Percentiles rank a stretch among this genome's conserved stretches.
phyloP scores from a whole-genome alignment of 2,888 invertebrate species.

The Papilio protenor region DNA sequence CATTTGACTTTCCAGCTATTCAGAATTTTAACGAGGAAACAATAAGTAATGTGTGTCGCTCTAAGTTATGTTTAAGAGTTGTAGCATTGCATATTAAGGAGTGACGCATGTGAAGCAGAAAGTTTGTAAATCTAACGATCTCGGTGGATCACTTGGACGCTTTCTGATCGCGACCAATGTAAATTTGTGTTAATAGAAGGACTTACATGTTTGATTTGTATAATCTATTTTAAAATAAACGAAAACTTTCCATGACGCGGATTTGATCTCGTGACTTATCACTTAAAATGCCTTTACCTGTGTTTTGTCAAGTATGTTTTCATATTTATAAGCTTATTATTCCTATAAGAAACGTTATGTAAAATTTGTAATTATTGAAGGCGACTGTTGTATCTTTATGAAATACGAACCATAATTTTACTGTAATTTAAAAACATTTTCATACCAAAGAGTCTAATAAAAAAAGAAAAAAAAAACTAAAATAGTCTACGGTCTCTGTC shows the following conservation, averaged over 20 bases:
- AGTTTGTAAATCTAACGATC: slow-evolving; percentile 35
- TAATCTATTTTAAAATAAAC: slow-evolving; percentile 39
- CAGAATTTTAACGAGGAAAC: slow-evolving; percentile 43
- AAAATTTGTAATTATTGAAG: not conserved
- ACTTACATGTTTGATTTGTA: slow-evolving; percentile 31
- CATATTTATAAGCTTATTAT: slow-evolving; percentile 4
- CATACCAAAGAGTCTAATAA: not conserved
- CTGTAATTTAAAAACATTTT: not conserved
- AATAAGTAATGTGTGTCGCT: slow-evolving; percentile 34
- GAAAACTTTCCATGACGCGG: slow-evolving; percentile 29
- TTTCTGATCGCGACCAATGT: slow-evolving; percentile 35
- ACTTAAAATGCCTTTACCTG: not conserved
- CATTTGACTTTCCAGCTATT: slow-evolving; percentile 37
- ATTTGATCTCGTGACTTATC: not conserved
- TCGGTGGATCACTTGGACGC: slow-evolving; percentile 10
- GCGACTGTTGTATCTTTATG: not conserved
- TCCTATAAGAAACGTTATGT: not conserved
- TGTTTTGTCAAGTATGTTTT: slow-evolving; percentile 5
- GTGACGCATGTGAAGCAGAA: slow-evolving; percentile 32
- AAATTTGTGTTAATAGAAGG: slow-evolving; percentile 38
- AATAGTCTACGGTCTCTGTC: not conserved
- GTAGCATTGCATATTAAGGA: slow-evolving; percentile 36
- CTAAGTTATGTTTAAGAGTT: slow-evolving; percentile 41
- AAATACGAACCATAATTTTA: not conserved
- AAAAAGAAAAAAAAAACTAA: not conserved